Evolutionary conservation across 2,113 vertebrate genomes (phyloP).

Genomic region (Spheniscus mendiculus): DNA sequence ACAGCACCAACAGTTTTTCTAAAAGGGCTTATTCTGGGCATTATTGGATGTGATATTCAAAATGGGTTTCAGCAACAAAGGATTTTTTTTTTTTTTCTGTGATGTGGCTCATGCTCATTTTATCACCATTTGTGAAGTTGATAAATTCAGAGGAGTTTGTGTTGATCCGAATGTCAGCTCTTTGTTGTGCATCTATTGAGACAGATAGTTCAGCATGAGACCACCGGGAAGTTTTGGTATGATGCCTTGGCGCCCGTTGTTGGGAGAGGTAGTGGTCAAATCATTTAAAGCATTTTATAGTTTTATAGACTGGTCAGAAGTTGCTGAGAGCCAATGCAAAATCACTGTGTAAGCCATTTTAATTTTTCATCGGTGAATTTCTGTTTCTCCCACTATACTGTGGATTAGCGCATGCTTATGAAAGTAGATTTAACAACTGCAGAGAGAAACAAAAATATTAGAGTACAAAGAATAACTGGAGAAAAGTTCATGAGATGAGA

Average conservation of each 20-base stretch:
- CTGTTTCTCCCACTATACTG: background rate
- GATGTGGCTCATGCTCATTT: background rate
- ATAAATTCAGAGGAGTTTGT: slow-evolving; percentile 1
- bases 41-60: background rate
- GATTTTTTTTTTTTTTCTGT: background rate
- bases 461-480: background rate
- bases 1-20: slow-evolving; percentile 46
- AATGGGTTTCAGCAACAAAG: slow-evolving; percentile 15
- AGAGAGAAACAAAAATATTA: background rate
- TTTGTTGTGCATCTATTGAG: background rate
- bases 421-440: background rate
- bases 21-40: background rate
- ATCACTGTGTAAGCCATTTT: background rate
- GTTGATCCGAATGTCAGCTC: background rate
- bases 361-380: background rate
- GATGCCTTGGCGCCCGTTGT: background rate
- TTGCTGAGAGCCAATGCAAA: background rate
- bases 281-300: background rate
- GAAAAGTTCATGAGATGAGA: background rate
- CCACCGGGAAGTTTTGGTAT: background rate
- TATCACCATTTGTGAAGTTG: background rate
- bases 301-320: background rate
- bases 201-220: background rate
- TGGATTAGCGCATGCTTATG: background rate
- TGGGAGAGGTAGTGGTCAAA: background rate